A percentile compares a stretch with the other conserved stretches of the same genome.
Evolutionary conservation across 1,140 invertebrate species (phyloP).

Genomic region (Holotrichia oblita): DNA sequence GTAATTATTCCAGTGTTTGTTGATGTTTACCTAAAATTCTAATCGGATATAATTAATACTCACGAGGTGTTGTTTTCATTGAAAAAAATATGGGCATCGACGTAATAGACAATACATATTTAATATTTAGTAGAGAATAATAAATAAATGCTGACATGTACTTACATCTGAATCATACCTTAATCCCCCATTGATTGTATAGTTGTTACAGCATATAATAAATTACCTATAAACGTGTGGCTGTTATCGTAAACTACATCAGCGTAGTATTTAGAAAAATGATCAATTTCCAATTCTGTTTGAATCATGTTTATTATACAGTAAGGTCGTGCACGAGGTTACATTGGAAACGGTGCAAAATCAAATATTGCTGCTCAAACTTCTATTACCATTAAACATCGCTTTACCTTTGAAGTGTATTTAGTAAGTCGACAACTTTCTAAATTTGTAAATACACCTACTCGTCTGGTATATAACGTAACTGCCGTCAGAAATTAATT

Average conservation of each 20-base stretch:
- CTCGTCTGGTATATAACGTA: neutral
- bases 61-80: too few species aligned
- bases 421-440: neutral
- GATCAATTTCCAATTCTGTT: neutral
- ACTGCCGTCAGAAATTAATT: neutral
- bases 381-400: neutral
- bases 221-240: neutral
- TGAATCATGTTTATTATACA: neutral
- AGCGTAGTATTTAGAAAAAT: neutral
- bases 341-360: neutral
- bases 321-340: neutral
- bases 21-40: neutral
- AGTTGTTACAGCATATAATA: too few species aligned
- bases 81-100: too few species aligned
- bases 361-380: neutral
- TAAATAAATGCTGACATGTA: too few species aligned
- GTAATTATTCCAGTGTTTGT: slow-evolving; percentile 2
- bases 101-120: too few species aligned
- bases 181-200: too few species aligned
- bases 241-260: neutral
- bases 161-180: too few species aligned
- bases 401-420: neutral
- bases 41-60: slow-evolving; percentile 1
- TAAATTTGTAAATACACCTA: slow-evolving; percentile 20
- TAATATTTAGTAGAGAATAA: too few species aligned